Percentiles rank a stretch among this genome's conserved stretches.
Evolutionary conservation across 2,888 invertebrate species (phyloP).

Genomic region (Sarcophaga rosellei): DNA sequence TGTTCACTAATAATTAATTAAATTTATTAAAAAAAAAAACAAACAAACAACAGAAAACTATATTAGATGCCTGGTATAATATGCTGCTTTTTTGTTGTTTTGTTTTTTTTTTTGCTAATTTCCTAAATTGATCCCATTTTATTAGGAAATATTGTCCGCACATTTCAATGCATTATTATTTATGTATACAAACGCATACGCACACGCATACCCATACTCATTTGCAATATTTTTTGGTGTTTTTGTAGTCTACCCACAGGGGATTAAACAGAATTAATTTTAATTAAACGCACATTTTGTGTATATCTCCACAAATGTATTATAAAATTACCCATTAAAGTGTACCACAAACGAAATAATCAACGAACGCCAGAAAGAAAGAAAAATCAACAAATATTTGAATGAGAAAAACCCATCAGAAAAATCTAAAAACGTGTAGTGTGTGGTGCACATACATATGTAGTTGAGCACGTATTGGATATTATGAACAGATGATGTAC

Average conservation of each 20-base stretch:
- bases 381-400: neutral
- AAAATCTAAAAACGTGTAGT: neutral
- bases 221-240: too few relatives aligned
- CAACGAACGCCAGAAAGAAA: neutral
- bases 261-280: too few relatives aligned
- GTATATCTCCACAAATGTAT: too few relatives aligned
- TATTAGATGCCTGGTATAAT: neutral
- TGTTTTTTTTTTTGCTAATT: neutral
- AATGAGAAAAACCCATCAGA: neutral
- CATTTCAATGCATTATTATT: constrained; percentile 24
- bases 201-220: too few relatives aligned
- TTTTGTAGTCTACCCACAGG: too few relatives aligned
- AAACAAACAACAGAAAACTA: neutral
- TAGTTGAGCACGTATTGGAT: constrained; percentile 39
- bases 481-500: constrained; percentile 63
- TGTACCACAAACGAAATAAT: too few relatives aligned
- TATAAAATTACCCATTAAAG: too few relatives aligned
- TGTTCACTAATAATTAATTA: neutral
- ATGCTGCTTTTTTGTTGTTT: neutral
- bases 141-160: constrained; percentile 7
- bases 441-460: too few relatives aligned
- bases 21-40: neutral
- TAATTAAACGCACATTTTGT: too few relatives aligned
- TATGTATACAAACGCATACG: too few relatives aligned
- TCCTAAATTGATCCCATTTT: constrained; percentile 11